Conservation (phyloP, 2,888 invertebrate species). For the Amiota minor region DNA sequence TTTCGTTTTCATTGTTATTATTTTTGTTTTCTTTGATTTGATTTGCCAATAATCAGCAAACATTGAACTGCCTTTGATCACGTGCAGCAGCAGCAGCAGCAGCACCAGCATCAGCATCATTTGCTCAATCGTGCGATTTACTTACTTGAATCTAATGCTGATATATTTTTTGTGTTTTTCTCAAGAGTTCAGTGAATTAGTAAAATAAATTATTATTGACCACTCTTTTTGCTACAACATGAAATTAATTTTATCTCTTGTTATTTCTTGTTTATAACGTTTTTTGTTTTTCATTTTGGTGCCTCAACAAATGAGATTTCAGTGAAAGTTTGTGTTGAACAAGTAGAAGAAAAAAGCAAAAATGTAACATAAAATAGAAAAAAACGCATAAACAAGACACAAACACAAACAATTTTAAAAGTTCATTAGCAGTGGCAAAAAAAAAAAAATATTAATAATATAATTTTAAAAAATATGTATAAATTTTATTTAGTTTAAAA, state of each 20-base stretch:
- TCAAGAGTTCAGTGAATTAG: conserved; percentile 6
- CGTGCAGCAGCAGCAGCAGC: no score
- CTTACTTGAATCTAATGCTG: no score
- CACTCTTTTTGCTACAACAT: conserved; percentile 15
- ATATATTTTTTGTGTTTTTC: neutral
- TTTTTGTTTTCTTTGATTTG: neutral
- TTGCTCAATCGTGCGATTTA: no score
- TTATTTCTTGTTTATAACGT: neutral
- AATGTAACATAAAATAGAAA: neutral
- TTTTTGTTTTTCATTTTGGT: conserved; percentile 7
- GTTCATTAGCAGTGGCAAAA: conserved; percentile 1
- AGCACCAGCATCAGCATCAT: no score
- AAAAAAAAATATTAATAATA: no score
- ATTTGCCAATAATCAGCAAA: neutral
- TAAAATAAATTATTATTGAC: conserved; percentile 24
- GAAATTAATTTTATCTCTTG: conserved; percentile 1
- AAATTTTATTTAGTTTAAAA: neutral
- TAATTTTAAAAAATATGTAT: neutral
- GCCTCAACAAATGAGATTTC: conserved; percentile 9
- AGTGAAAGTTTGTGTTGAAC: conserved; percentile 17
- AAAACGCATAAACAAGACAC: no score
- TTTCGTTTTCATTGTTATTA: neutral
- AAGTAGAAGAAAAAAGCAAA: neutral
- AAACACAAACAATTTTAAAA: neutral
- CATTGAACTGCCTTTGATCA: no score